Percentiles rank a stretch among this genome's conserved stretches.
These are phyloP conservation scores for Nyctalus aviator DNA, from an alignment of 2,797 vertebrate species.

Conservation along the genomic window DNA sequence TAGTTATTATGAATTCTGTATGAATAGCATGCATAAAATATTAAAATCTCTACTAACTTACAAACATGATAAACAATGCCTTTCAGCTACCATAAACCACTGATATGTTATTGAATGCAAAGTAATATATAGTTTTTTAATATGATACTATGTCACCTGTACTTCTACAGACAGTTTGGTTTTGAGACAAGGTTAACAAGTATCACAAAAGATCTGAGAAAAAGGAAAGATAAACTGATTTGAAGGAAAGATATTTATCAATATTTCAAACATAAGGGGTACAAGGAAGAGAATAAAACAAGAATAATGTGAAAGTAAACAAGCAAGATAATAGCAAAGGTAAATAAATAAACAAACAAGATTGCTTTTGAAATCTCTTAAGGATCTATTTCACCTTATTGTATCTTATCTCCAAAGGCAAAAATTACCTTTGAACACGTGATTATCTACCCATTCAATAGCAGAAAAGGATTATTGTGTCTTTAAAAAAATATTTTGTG, in stretches of 20 bases:
- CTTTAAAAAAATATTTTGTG: background rate
- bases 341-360: background rate
- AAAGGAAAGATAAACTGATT: background rate
- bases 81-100: background rate
- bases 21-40: background rate
- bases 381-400: background rate
- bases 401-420: background rate
- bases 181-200: background rate
- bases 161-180: background rate
- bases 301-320: background rate
- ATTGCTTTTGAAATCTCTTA: background rate
- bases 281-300: background rate
- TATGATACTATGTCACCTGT: background rate
- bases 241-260: background rate
- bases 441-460: background rate
- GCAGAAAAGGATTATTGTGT: background rate
- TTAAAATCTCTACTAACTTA: background rate
- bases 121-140: background rate
- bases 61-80: background rate
- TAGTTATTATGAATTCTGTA: background rate
- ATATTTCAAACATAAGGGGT: background rate
- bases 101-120: background rate
- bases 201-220: background rate
- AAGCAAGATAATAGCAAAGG: background rate
- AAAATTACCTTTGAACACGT: background rate